A percentile compares a stretch with the other conserved stretches of the same genome.
Evolutionary conservation across 2,888 invertebrate genomes (phyloP).

Genomic region (Eulithis prunata): DNA sequence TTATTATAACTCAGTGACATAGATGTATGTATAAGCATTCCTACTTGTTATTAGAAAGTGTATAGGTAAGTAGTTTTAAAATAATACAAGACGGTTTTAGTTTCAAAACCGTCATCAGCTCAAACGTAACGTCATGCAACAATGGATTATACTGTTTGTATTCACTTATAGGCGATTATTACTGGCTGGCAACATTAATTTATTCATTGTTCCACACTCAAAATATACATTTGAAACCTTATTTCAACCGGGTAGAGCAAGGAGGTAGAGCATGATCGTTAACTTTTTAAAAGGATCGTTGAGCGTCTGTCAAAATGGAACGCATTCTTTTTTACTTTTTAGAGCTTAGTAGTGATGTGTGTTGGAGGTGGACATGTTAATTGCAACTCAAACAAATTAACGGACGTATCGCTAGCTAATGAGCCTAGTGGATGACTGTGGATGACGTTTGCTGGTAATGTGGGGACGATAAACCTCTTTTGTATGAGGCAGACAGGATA

Average conservation of each 20-base stretch:
- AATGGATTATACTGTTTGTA: constrained; percentile 54
- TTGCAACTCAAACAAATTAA: constrained; percentile 80
- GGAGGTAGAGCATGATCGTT: constrained; percentile 40
- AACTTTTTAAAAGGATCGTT: constrained; percentile 51
- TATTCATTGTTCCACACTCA: constrained; percentile 34
- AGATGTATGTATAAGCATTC: too few species aligned
- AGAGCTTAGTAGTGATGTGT: constrained; percentile 52
- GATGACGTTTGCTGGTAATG: constrained; percentile 30
- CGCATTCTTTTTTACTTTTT: constrained; percentile 44
- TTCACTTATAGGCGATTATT: constrained; percentile 55
- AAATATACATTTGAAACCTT: constrained; percentile 46
- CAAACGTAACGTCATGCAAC: constrained; percentile 55
- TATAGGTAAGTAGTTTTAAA: too few species aligned
- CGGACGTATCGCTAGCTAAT: constrained; percentile 75
- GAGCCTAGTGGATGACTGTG: constrained; percentile 55
- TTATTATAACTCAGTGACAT: too few species aligned
- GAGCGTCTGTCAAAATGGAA: constrained; percentile 53
- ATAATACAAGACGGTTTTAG: constrained; percentile 15
- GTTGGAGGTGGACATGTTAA: constrained; percentile 73
- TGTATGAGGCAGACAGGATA: constrained; percentile 28
- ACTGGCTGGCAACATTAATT: constrained; percentile 47
- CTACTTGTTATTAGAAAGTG: too few species aligned
- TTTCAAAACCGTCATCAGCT: constrained; percentile 47
- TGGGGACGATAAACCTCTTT: constrained; percentile 33
- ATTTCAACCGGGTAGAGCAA: constrained; percentile 45